Conservation (phyloP, 2,888 invertebrate genomes). For the Epirrhoe alternata region DNA sequence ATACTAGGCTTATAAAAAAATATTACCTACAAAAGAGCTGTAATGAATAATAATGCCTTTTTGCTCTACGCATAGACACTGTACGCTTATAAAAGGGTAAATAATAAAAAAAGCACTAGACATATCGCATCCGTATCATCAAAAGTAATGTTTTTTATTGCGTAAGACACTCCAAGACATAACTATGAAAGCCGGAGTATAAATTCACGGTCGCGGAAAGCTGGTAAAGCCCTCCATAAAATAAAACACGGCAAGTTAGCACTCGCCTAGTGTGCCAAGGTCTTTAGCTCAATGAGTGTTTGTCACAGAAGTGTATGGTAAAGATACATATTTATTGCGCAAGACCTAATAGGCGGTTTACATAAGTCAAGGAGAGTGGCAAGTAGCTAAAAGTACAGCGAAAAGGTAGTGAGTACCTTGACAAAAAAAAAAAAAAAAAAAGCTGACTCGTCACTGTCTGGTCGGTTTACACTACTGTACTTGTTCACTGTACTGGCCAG, state of each 20-base stretch:
- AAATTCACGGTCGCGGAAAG: conserved; percentile 25
- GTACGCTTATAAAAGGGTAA: not conserved
- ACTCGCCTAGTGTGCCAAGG: conserved; percentile 25
- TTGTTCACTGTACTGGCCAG: too few relatives aligned
- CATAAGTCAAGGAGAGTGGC: too few relatives aligned
- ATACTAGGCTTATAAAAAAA: too few relatives aligned
- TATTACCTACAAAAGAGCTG: too few relatives aligned
- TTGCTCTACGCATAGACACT: not conserved
- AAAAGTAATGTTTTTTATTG: conserved; percentile 16
- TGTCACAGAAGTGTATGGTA: not conserved
- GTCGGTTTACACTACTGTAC: too few relatives aligned
- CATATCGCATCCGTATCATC: conserved; percentile 2
- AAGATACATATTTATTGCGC: not conserved
- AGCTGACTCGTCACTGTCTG: too few relatives aligned
- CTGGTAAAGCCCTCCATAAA: conserved; percentile 27
- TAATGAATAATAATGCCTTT: not conserved
- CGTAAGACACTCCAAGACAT: conserved; percentile 22
- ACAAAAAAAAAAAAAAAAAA: too few relatives aligned
- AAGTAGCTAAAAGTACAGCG: too few relatives aligned
- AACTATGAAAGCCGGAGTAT: conserved; percentile 16
- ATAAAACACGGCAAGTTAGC: conserved; percentile 25
- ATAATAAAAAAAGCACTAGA: not conserved
- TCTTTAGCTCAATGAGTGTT: conserved; percentile 17
- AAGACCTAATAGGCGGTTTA: not conserved
- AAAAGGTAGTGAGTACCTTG: too few relatives aligned